Percentiles rank a stretch among this genome's conserved stretches.
phyloP scores from a whole-genome alignment of 2,113 vertebrate genomes.

The Platysternon megacephalum region DNA sequence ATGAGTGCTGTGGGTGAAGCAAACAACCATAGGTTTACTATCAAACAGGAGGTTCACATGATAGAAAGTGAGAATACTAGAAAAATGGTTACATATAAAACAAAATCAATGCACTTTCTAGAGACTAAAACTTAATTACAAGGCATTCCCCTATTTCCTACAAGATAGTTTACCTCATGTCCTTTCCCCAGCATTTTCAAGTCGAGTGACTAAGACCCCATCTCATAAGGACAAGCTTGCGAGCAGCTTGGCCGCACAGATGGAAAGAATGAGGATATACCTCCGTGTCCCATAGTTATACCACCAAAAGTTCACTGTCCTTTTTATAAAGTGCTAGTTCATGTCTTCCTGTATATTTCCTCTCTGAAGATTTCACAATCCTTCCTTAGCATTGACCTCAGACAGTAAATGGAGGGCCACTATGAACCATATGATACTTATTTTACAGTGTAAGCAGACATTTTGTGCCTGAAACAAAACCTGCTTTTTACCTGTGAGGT shows the following conservation, averaged over 20 bases:
- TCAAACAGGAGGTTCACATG: not conserved
- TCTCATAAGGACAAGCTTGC: not conserved
- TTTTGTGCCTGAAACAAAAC: too few species aligned
- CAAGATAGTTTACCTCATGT: too few species aligned
- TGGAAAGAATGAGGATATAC: not conserved
- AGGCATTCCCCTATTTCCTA: not conserved
- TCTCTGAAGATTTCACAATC: too few species aligned
- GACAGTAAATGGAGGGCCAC: too few species aligned
- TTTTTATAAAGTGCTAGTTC: too few species aligned
- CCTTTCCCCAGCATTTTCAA: not conserved
- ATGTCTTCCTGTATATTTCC: too few species aligned
- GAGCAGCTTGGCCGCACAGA: not conserved
- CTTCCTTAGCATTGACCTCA: too few species aligned
- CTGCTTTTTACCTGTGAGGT: not conserved
- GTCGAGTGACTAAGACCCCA: not conserved
- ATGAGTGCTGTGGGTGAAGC: too few species aligned
- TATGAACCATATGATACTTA: too few species aligned
- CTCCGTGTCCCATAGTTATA: not conserved
- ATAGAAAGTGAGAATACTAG: not conserved
- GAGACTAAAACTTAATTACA: not conserved
- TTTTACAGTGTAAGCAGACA: too few species aligned
- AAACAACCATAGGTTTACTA: not conserved
- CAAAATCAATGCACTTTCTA: not conserved
- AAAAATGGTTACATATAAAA: not conserved
- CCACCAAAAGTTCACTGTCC: too few species aligned